Percentiles rank a stretch among this genome's conserved stretches.
These are phyloP conservation scores for Gopherus flavomarginatus DNA, from an alignment of 2,113 vertebrate genomes.

Conservation along the genomic window DNA sequence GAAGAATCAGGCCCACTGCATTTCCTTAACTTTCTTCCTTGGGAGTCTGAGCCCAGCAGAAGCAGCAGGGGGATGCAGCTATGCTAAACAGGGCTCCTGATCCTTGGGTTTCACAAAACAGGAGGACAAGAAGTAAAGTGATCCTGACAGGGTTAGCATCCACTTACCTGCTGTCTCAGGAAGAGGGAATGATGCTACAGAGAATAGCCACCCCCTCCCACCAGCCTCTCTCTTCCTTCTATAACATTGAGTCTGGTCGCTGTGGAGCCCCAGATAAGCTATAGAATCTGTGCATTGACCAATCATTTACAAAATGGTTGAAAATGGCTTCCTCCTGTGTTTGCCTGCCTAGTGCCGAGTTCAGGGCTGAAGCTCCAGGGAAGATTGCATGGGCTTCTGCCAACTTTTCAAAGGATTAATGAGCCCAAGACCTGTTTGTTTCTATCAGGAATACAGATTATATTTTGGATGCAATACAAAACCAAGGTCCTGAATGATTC, in stretches of 20 bases:
- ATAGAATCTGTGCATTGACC: not conserved
- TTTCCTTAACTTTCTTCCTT: not conserved
- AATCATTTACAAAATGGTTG: not conserved
- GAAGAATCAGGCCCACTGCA: not conserved
- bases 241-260: not conserved
- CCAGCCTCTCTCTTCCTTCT: not conserved
- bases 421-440: not conserved
- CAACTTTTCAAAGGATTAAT: not conserved
- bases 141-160: not conserved
- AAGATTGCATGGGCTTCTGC: not conserved
- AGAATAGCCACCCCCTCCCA: not conserved
- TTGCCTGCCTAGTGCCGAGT: not conserved
- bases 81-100: not conserved
- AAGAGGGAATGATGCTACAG: not conserved
- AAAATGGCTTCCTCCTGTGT: not conserved
- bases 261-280: not conserved
- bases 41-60: not conserved
- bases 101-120: not conserved
- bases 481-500: not conserved
- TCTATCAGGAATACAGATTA: not conserved
- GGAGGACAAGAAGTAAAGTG: not conserved
- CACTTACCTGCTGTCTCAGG: not conserved
- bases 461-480: not conserved
- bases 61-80: not conserved
- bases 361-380: not conserved